Evolutionary conservation across 2,888 invertebrate genomes (phyloP).

Genomic region (Stramonita haemastoma): DNA sequence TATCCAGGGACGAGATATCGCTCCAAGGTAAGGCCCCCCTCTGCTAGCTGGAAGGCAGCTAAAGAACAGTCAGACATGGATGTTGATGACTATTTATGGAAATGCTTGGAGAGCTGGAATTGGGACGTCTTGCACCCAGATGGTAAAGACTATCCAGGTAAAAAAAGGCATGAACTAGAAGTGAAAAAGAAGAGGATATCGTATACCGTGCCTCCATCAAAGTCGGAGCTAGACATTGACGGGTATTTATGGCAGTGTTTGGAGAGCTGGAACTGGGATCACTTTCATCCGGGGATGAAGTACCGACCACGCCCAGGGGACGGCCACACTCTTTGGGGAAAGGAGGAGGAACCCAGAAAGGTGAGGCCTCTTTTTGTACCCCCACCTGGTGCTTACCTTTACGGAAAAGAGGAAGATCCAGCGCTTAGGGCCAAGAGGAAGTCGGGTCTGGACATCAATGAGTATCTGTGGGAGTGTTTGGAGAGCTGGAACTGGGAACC

Average conservation of each 20-base stretch:
- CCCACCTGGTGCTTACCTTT: too few relatives aligned
- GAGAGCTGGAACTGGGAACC: slow-evolving; percentile 22
- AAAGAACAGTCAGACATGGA: not conserved
- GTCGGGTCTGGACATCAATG: not conserved
- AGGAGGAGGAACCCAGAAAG: not conserved
- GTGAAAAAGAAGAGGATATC: not conserved
- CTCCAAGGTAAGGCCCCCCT: too few relatives aligned
- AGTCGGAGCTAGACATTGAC: not conserved
- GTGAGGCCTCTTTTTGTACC: too few relatives aligned
- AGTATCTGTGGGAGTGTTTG: slow-evolving; percentile 23
- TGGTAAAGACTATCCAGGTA: too few relatives aligned
- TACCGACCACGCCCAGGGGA: too few relatives aligned
- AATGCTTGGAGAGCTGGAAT: not conserved
- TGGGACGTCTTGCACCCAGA: not conserved
- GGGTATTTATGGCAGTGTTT: not conserved
- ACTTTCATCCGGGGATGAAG: not conserved
- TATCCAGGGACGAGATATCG: too few relatives aligned
- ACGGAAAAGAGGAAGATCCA: too few relatives aligned
- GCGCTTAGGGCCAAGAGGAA: too few relatives aligned
- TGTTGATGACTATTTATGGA: not conserved
- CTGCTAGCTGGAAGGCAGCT: not conserved
- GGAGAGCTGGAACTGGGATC: slow-evolving; percentile 7
- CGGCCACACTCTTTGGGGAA: not conserved
- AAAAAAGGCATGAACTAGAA: too few relatives aligned
- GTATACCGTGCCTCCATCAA: not conserved